Base-by-base conservation (phyloP, 2,113 vertebrate species). In the Ginglymostoma cirratum region DNA sequence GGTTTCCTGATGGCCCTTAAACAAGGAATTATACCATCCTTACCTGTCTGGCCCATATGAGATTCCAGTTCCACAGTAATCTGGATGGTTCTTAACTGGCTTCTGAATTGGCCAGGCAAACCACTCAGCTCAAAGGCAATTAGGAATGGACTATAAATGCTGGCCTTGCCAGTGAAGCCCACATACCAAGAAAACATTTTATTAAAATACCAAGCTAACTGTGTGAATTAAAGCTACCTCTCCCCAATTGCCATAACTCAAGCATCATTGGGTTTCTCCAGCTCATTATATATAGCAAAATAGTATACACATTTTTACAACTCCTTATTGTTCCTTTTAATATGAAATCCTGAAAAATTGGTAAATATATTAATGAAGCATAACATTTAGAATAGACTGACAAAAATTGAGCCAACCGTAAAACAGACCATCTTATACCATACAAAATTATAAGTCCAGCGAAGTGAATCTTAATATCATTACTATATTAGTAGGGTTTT, bases 341-440 rank as follows among this genome's bases (percentile, higher is more conserved):
- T 90, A 30, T 90, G 87, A 90, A 90, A 90, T 90, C 61, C 27
- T 90, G 30, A 15, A 65, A 61, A 90, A 61, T n/a, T 90, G 52
- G 30, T 55, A 61, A 83, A 83, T 17, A 38, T 83, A 34, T 90
- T 65, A 90, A 90, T 42, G 30, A 61, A 90, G 87, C 87, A 90
- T 65, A 89, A 24, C 8, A 15, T 65, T 89, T 65, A n/a, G 87
- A 90, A 15, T 90, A 5, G 61, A 90, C 52, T n/a, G 87, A 17
- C 61, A 30, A 90, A 90, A 14, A 55, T 65, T 61, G 17, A 21
- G 38, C 12, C 48, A 90, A 61, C 61, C 65, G 65, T 61, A 90
- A 90, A 65, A 55, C 52, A 34, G 83, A 86, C 38, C 21, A 14
- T 61, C 48, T 14, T 65, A 12, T 55, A 55, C 30, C 65, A 90